phyloP scores from a whole-genome alignment of 2,113 vertebrate genomes.

The Acrocephalus kingi region DNA sequence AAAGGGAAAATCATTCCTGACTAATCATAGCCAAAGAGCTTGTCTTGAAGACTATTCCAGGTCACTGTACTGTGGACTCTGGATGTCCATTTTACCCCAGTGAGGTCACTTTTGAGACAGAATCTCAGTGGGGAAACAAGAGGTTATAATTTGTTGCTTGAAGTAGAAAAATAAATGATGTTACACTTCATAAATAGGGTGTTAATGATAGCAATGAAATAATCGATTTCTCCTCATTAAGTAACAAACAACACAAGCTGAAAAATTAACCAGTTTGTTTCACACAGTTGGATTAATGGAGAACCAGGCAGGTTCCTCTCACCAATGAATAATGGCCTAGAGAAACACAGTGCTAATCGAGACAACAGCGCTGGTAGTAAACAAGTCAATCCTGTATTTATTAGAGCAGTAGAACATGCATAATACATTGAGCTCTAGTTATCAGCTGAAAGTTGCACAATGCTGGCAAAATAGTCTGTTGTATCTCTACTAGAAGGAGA shows the following conservation, averaged over 20 bases:
- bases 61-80: background rate
- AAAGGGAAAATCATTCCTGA: background rate
- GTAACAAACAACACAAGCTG: constrained; percentile 17
- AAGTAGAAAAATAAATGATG: background rate
- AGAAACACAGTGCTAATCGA: constrained; percentile 65
- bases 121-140: background rate
- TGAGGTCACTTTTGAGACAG: background rate
- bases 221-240: constrained; percentile 45
- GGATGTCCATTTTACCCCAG: background rate
- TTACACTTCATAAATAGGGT: constrained; percentile 23
- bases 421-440: constrained; percentile 66
- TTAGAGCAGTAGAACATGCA: constrained; percentile 63
- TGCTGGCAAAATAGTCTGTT: constrained; percentile 37
- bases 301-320: constrained; percentile 27
- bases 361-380: constrained; percentile 53
- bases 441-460: constrained; percentile 54
- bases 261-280: constrained; percentile 48
- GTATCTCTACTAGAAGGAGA: constrained; percentile 26
- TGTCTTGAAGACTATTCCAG: background rate
- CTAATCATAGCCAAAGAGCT: background rate
- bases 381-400: constrained; percentile 74
- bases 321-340: constrained; percentile 47
- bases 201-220: constrained; percentile 33
- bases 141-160: background rate
- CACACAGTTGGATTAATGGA: constrained; percentile 43